Percentiles rank a stretch among this genome's conserved stretches.
Evolutionary conservation across 2,888 invertebrate genomes (phyloP).

Genomic region (Muschampia plurimacula): DNA sequence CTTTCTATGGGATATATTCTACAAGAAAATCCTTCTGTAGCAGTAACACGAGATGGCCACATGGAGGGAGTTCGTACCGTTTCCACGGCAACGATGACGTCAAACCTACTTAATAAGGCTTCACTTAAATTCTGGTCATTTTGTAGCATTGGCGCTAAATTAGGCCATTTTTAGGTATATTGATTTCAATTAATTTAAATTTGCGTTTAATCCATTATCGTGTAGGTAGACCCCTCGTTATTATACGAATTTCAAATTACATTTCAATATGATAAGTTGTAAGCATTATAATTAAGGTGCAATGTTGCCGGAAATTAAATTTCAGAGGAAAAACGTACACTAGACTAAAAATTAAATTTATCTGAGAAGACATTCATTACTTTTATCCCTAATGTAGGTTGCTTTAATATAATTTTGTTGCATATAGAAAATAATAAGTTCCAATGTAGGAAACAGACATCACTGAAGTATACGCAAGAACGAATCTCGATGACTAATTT

Average conservation of each 20-base stretch:
- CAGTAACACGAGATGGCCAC: neutral
- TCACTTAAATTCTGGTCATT: conserved; percentile 12
- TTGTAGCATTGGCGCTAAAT: neutral
- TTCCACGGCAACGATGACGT: neutral
- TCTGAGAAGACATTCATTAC: too few relatives aligned
- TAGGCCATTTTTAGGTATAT: neutral
- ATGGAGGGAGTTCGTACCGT: neutral
- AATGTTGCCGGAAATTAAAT: too few relatives aligned
- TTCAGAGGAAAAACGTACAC: too few relatives aligned
- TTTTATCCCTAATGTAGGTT: too few relatives aligned
- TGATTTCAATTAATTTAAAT: neutral
- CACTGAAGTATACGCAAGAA: neutral
- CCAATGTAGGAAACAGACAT: too few relatives aligned
- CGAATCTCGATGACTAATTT: neutral
- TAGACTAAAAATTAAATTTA: too few relatives aligned
- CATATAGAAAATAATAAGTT: too few relatives aligned
- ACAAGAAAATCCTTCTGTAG: neutral
- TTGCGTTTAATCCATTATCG: neutral
- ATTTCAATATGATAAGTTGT: too few relatives aligned
- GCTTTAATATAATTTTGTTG: too few relatives aligned
- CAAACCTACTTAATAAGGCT: neutral
- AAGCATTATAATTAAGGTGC: too few relatives aligned
- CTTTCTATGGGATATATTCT: too few relatives aligned
- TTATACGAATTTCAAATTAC: neutral
- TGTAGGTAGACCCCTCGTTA: neutral